Base-by-base conservation (phyloP, 1,140 invertebrate genomes). In the Helicoverpa armigera region DNA sequence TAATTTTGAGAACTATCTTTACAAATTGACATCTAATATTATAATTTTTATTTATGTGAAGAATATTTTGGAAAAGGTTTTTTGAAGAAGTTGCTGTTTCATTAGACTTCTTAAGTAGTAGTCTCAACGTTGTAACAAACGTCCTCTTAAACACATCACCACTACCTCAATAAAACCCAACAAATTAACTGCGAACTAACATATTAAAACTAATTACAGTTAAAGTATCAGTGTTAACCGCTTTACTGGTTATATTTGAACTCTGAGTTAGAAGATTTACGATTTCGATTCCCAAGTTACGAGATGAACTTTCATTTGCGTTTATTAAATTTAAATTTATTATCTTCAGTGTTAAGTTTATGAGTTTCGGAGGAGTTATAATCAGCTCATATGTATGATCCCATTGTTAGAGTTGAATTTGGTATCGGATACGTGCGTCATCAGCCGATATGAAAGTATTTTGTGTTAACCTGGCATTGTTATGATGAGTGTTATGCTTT, bases 231-330 rank as follows among this genome's bases (percentile, higher is more conserved):
- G 29, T 43, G 29, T 73, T 35, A 56, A 73, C 12, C 13, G 50
- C 12, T 13, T 58, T 73, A 56, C 69, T 35, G 9, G 12, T 50
- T 53, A 29, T 58, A 58, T 73, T 58, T 58, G 53, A 73, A 56
- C 70, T n/a, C 13, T 54, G 13, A 73, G 70, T 73, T 73, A 73
- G 13, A 16, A 31, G 70, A 73, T 73, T 73, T 73, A 58, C 14
- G 23, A 35, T 29, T 50, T 56, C 51, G 53, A 72, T 72, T 54
- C 65, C 13, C 14, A 53, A 48, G 23, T 54, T 35, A 72, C 23
- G 50, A 70, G 9, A n/a, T 70, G 16, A 23, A 70, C 69, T 72
- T 56, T 72, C 23, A 16, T 72, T 72, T 72, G 51, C 69, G 23
- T 48, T 43, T 43, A 48, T 35, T 48, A 13, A 4, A 51, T 51